These are phyloP conservation scores for Papilio dardanus DNA, from an alignment of 1,140 invertebrate genomes.

Conservation along the genomic window DNA sequence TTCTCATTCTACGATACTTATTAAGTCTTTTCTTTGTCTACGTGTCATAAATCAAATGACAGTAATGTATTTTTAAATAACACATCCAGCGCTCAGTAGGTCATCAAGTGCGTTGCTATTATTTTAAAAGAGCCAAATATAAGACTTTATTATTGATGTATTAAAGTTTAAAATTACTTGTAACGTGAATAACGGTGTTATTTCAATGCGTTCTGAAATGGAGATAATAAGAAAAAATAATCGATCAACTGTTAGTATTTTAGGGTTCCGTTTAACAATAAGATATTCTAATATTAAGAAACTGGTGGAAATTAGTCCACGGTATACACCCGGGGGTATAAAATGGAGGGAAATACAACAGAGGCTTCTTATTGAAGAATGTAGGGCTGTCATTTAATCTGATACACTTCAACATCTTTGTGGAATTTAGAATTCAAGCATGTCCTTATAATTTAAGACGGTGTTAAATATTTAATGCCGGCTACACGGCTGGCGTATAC, in stretches of 20 bases:
- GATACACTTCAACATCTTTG: no score
- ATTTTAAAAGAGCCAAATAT: not conserved
- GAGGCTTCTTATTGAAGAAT: no score
- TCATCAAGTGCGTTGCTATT: not conserved
- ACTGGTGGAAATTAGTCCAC: no score
- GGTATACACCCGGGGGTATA: no score
- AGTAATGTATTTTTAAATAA: constrained; percentile 26
- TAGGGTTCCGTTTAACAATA: not conserved
- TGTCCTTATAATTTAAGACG: no score
- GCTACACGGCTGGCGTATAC: no score
- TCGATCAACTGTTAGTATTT: not conserved
- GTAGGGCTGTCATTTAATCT: no score
- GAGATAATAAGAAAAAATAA: not conserved
- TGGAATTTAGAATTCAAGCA: no score
- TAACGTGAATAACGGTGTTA: not conserved
- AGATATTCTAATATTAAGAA: no score
- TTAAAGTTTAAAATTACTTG: constrained; percentile 4
- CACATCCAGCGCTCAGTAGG: not conserved
- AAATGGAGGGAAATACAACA: no score
- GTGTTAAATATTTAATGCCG: no score
- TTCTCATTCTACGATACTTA: not conserved
- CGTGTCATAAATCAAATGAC: not conserved
- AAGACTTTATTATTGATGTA: not conserved
- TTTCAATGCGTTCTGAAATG: constrained; percentile 1
- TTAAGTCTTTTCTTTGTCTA: not conserved